Base-by-base conservation (phyloP, 2,797 vertebrate genomes). In the Muraenolepis orangiensis region DNA sequence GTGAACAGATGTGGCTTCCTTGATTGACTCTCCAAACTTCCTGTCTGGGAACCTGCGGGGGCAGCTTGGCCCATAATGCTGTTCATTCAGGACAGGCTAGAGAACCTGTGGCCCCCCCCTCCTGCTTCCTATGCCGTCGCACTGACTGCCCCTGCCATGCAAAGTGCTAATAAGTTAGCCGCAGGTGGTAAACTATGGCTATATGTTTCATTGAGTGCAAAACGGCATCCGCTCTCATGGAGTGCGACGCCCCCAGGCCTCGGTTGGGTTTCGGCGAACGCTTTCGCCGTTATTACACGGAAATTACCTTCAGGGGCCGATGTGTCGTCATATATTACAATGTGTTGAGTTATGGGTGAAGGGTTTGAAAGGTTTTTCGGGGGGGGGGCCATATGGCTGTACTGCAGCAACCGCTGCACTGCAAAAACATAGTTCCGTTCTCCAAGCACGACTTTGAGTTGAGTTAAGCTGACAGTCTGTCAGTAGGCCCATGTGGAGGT, bases 1-100 rank as follows among this genome's bases (percentile, higher is more conserved):
- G 69, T 78, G 80, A 93, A 87, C 93, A 94, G 92, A 93, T 94
- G 90, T 87, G 80, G 75, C 76, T 74, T 81, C 66, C 87, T 89
- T 90, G 81, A 93, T 91, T 89, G 72, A 87, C 86, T 91, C 84
- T 76, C 85, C 92, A 88, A 85, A 84, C 87, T 90, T 93, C 93
- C 88, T 88, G 91, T 88, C 87, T 85, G 80, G 73, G 79, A 84
- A 23, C 78, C 78, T 84, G 38, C 72, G 81, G 84, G 82, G 86
- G 85, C 14, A 4, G 82, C 74, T 38, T 80, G 78, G 23, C 57
- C 80, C 38, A 64, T 51, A 69, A 70, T 29, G 78, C 74, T 57
- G 64, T 70, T 78, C 81, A 40, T 84, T 83, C 80, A 85, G 78
- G 46, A 72, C 75, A 64, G 57, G 57, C 57, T 26, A 26, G 57